A percentile compares a stretch with the other conserved stretches of the same genome.
phyloP scores from a whole-genome alignment of 1,140 invertebrate genomes.

The Heliothis virescens region DNA sequence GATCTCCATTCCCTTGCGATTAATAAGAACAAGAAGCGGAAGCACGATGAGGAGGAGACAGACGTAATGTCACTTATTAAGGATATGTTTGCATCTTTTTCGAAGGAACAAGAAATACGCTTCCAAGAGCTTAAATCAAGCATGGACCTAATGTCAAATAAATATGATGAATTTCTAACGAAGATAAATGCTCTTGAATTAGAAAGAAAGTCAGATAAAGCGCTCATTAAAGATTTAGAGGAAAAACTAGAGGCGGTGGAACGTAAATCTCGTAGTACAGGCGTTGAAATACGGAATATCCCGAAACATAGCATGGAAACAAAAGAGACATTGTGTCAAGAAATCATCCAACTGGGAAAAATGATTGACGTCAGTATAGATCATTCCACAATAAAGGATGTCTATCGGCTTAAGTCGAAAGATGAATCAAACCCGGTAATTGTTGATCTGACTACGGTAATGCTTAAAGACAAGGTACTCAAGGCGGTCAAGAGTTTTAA shows the following conservation, averaged over 20 bases:
- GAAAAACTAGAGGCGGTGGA: background rate
- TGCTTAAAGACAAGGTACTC: slow-evolving; percentile 3
- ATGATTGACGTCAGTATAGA: background rate
- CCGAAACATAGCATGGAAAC: background rate
- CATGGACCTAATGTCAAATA: background rate
- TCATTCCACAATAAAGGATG: background rate
- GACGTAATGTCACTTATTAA: background rate
- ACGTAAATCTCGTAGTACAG: background rate
- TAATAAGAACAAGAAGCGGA: background rate
- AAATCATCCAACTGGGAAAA: background rate
- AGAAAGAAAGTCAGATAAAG: background rate
- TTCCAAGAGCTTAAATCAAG: background rate
- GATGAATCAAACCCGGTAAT: slow-evolving; percentile 1
- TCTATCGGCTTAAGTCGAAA: background rate
- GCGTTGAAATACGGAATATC: background rate
- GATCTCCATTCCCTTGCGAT: background rate
- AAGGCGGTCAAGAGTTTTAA: slow-evolving; percentile 8
- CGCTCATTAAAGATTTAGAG: background rate
- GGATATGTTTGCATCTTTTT: background rate
- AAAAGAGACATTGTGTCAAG: background rate
- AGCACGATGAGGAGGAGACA: background rate
- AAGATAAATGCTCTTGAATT: background rate
- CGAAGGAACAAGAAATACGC: background rate
- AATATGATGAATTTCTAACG: slow-evolving; percentile 2
- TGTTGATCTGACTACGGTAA: background rate